phyloP scores from a whole-genome alignment of 2,113 vertebrate species.

The Henicopernis longicauda region DNA sequence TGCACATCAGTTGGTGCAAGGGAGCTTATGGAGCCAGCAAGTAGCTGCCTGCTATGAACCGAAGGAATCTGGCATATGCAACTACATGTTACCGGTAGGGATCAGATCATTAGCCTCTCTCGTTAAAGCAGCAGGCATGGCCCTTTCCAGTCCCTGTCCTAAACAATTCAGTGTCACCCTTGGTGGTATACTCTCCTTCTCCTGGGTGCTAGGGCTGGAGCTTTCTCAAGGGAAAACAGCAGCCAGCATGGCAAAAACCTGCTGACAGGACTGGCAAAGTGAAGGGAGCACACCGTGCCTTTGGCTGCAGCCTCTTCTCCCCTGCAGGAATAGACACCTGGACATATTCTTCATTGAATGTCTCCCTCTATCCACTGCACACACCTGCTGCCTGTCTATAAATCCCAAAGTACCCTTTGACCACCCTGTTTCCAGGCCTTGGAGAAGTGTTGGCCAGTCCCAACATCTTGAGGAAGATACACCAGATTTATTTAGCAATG shows the following conservation, averaged over 20 bases:
- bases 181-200: background rate
- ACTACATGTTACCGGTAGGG: accelerated
- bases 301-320: background rate
- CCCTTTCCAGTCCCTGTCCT: background rate
- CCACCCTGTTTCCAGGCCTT: background rate
- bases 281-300: background rate
- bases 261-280: background rate
- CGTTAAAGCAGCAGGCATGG: background rate
- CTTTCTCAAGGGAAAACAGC: background rate
- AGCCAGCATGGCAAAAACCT: background rate
- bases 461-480: background rate
- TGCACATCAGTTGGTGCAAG: background rate
- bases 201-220: background rate
- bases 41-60: background rate
- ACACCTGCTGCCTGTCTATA: accelerated
- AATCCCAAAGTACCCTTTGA: background rate
- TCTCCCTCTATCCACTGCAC: background rate
- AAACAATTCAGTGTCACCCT: background rate
- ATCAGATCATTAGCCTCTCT: background rate
- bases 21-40: background rate
- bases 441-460: background rate
- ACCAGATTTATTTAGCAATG: background rate
- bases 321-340: background rate
- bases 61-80: background rate
- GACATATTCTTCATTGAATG: accelerated